Evolutionary conservation across 2,888 invertebrate species (phyloP).

Genomic region (Cyaniris semiargus): DNA sequence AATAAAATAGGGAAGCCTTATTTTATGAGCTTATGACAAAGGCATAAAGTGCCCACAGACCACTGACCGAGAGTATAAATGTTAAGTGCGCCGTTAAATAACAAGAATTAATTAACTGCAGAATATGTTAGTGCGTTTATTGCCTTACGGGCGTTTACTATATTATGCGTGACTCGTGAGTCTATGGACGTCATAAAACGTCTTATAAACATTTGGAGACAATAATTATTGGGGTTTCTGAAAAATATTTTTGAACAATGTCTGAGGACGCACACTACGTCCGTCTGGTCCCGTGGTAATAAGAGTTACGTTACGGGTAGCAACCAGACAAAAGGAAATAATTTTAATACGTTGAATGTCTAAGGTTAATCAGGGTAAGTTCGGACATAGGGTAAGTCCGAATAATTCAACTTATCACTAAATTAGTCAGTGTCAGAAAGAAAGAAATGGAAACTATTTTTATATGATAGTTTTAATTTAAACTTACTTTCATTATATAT

Average conservation of each 20-base stretch:
- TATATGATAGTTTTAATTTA: not conserved
- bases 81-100: constrained; percentile 13
- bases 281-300: too few relatives aligned
- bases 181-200: not conserved
- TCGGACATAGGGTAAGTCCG: too few relatives aligned
- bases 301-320: too few relatives aligned
- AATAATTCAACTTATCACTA: too few relatives aligned
- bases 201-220: not conserved
- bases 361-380: too few relatives aligned
- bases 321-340: too few relatives aligned
- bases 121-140: not conserved
- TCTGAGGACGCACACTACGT: too few relatives aligned
- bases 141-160: not conserved
- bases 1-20: not conserved
- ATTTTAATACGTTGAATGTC: too few relatives aligned
- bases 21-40: constrained; percentile 1
- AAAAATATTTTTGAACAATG: too few relatives aligned
- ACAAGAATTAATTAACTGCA: constrained; percentile 5
- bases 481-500: not conserved
- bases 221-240: too few relatives aligned
- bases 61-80: not conserved
- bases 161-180: not conserved
- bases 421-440: too few relatives aligned
- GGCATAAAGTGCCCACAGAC: not conserved
- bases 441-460: too few relatives aligned